These are phyloP conservation scores for Mastigias papua DNA, from an alignment of 30 jellyfish, hydroid and myxozoan genomes.

Conservation along the genomic window DNA sequence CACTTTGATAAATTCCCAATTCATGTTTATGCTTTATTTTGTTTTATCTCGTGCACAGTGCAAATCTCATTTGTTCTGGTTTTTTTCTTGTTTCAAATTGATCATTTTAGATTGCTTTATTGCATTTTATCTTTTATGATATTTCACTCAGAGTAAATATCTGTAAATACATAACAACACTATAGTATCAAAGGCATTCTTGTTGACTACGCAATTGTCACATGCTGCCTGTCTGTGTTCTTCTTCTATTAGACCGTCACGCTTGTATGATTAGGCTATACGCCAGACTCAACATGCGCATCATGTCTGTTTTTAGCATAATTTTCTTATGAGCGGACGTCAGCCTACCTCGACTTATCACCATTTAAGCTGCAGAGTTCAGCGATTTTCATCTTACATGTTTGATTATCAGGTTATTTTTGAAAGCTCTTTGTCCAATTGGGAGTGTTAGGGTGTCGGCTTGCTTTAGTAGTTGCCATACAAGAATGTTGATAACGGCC, in stretches of 20 bases:
- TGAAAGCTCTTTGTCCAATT: constrained; percentile 14
- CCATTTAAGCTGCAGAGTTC: constrained; percentile 38
- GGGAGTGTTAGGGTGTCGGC: constrained; percentile 40
- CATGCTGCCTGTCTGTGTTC: too few relatives aligned
- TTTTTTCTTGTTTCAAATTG: neutral
- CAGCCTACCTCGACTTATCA: constrained; percentile 46
- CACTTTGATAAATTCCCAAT: neutral
- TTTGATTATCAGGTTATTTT: constrained; percentile 50
- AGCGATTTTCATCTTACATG: constrained; percentile 50
- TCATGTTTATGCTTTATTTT: neutral
- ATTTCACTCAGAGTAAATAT: neutral
- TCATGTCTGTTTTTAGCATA: constrained; percentile 58
- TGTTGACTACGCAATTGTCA: neutral
- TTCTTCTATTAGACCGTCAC: neutral
- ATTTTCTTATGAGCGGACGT: constrained; percentile 47
- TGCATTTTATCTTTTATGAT: neutral
- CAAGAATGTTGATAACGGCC: constrained; percentile 41
- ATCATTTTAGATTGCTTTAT: neutral
- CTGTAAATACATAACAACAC: neutral
- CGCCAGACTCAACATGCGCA: constrained; percentile 28
- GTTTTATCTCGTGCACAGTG: neutral
- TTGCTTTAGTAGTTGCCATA: constrained; percentile 5
- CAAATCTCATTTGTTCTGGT: neutral
- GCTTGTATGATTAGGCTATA: neutral
- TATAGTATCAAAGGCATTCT: neutral